These are phyloP conservation scores for Drosophila ironensis DNA, from an alignment of 1,140 invertebrate species.

Conservation along the genomic window DNA sequence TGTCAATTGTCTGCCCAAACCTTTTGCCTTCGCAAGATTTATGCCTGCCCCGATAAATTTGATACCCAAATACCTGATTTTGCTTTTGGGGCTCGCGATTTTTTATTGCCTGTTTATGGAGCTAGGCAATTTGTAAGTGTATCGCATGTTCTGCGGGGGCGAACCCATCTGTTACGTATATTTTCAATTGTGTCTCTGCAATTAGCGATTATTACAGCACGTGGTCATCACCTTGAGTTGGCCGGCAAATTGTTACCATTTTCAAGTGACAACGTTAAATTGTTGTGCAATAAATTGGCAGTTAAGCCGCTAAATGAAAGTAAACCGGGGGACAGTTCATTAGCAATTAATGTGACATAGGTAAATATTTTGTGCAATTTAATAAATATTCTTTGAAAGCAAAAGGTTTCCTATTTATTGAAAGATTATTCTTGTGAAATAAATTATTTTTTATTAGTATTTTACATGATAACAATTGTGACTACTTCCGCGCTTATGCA, in stretches of 20 bases:
- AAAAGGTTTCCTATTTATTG: too few relatives aligned
- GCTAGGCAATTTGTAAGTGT: conserved; percentile 10
- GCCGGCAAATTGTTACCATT: background rate
- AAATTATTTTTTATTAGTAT: conserved; percentile 42
- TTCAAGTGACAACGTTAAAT: conserved; percentile 6
- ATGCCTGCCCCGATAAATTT: conserved; percentile 26
- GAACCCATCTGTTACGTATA: too few relatives aligned
- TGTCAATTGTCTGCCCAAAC: conserved; percentile 41
- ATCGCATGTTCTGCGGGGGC: too few relatives aligned
- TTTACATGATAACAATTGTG: background rate
- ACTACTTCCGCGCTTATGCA: conserved; percentile 2
- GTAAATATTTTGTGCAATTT: too few relatives aligned
- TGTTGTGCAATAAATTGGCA: conserved; percentile 8
- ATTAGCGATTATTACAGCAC: too few relatives aligned
- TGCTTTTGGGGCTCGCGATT: conserved; percentile 9
- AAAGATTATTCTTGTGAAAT: background rate
- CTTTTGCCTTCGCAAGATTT: conserved; percentile 27
- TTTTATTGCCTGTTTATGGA: conserved; percentile 4
- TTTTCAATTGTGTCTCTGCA: too few relatives aligned
- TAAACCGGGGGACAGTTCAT: too few relatives aligned
- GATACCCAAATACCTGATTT: conserved; percentile 33
- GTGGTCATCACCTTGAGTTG: background rate
- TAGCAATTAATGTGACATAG: too few relatives aligned
- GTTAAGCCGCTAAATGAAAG: conserved; percentile 4
- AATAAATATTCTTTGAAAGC: too few relatives aligned